Evolutionary conservation across 2,113 vertebrate species (phyloP).

Genomic region (Halichoerus grypus): DNA sequence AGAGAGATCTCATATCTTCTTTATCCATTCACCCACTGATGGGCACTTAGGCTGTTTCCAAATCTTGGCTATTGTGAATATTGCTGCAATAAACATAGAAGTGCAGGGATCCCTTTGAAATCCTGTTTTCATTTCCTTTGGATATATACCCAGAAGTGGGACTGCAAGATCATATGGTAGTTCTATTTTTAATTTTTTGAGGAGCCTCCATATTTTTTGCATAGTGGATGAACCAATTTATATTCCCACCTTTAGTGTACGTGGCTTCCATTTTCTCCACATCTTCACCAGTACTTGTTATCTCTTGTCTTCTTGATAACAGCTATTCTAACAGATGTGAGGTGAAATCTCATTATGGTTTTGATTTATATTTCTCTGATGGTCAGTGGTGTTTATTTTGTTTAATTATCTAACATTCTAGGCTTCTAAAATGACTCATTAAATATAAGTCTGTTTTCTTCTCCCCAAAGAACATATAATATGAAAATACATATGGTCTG

Average conservation of each 20-base stretch:
- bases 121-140: neutral
- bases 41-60: neutral
- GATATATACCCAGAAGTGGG: neutral
- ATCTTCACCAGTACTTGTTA: neutral
- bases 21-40: neutral
- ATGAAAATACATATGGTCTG: neutral
- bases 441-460: neutral
- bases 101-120: neutral
- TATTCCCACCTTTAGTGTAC: neutral
- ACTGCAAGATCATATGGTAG: neutral
- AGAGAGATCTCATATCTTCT: neutral
- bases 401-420: conserved; percentile 19
- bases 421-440: neutral
- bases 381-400: neutral
- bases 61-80: neutral
- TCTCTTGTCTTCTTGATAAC: neutral
- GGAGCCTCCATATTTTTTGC: neutral
- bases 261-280: neutral
- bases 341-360: neutral
- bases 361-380: neutral
- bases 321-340: neutral
- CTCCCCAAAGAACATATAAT: neutral
- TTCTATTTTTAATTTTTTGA: neutral
- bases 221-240: neutral
- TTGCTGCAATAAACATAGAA: neutral